phyloP scores from a whole-genome alignment of 2,888 invertebrate genomes.

The Conistra vaccinii region DNA sequence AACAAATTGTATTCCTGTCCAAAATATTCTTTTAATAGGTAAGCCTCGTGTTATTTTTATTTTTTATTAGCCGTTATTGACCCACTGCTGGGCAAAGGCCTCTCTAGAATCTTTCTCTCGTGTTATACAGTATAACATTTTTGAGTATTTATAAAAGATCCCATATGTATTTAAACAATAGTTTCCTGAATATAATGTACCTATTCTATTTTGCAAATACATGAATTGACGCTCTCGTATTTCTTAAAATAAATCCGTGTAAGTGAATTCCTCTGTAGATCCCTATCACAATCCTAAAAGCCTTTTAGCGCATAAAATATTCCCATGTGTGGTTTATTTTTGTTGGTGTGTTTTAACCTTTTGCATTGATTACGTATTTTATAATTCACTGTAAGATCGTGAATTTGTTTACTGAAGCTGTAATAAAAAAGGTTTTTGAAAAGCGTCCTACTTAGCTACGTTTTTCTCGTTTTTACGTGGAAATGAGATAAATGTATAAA shows the following conservation, averaged over 20 bases:
- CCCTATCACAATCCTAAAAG: slow-evolving; percentile 72
- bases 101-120: no score
- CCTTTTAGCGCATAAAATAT: slow-evolving; percentile 80
- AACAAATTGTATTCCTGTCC: slow-evolving; percentile 16
- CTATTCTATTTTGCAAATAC: slow-evolving; percentile 29
- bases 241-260: slow-evolving; percentile 75
- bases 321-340: slow-evolving; percentile 77
- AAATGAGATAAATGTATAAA: slow-evolving; percentile 62
- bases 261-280: slow-evolving; percentile 79
- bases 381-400: slow-evolving; percentile 68
- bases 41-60: neutral
- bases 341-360: slow-evolving; percentile 70
- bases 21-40: slow-evolving; percentile 27
- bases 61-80: no score
- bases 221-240: slow-evolving; percentile 48
- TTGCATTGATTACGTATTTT: slow-evolving; percentile 74
- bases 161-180: slow-evolving; percentile 1
- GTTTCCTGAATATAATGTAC: slow-evolving; percentile 4
- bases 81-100: no score
- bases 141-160: neutral
- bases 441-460: slow-evolving; percentile 44
- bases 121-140: neutral
- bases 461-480: slow-evolving; percentile 39
- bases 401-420: slow-evolving; percentile 32
- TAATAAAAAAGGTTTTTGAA: slow-evolving; percentile 53